These are phyloP conservation scores for Clarias pachynema DNA, from an alignment of 2,797 vertebrate genomes.

Conservation along the genomic window DNA sequence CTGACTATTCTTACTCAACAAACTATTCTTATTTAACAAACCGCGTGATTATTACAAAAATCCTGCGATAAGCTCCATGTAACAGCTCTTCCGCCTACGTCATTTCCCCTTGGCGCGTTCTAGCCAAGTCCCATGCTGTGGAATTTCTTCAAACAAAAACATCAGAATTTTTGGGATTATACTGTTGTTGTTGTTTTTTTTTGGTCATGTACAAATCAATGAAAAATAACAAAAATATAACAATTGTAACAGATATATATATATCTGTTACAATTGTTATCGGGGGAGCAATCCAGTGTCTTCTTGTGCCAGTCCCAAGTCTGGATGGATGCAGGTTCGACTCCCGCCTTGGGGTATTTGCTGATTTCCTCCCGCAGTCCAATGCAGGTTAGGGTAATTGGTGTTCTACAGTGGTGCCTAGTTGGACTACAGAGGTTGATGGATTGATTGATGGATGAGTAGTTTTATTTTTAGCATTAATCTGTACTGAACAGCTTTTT, in stretches of 20 bases:
- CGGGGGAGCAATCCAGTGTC: too few species aligned
- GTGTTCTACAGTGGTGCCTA: too few species aligned
- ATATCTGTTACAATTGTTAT: too few species aligned
- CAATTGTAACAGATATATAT: too few species aligned
- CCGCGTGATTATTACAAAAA: neutral
- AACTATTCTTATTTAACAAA: neutral
- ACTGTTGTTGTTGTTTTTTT: neutral
- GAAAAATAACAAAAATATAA: neutral
- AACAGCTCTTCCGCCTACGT: neutral
- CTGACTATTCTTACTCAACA: neutral
- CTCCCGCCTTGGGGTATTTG: too few species aligned
- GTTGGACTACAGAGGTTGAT: too few species aligned
- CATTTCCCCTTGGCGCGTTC: neutral
- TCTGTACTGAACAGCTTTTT: neutral
- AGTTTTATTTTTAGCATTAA: neutral
- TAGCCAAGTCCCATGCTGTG: neutral
- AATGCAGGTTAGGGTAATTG: too few species aligned
- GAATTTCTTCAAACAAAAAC: neutral
- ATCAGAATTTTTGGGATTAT: neutral
- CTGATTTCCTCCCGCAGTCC: too few species aligned
- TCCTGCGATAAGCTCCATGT: neutral
- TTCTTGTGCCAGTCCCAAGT: too few species aligned
- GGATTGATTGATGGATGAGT: too few species aligned
- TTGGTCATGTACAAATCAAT: neutral
- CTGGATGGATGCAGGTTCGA: too few species aligned